These are phyloP conservation scores for Lasioglossum oenotherae DNA, from an alignment of 2,888 invertebrate genomes.

Conservation along the genomic window DNA sequence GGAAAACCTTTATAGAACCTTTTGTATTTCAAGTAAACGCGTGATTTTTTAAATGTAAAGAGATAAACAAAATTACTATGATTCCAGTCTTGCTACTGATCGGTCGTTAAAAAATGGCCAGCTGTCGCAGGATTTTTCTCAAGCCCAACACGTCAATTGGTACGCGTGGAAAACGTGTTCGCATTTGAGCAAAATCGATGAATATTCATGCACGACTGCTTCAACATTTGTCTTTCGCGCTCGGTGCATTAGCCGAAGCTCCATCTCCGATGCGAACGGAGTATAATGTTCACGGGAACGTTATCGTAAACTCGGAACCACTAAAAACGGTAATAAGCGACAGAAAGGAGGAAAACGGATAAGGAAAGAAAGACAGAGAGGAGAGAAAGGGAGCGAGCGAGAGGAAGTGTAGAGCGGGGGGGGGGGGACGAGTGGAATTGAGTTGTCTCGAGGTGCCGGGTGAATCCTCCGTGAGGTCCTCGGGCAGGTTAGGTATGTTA, in stretches of 20 bases:
- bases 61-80: background rate
- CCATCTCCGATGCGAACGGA: constrained; percentile 71
- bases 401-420: background rate
- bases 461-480: constrained; percentile 72
- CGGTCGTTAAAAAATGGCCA: background rate
- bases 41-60: background rate
- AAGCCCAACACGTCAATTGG: background rate
- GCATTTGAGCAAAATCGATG: constrained; percentile 59
- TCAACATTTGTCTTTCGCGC: constrained; percentile 68
- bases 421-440: constrained; percentile 68
- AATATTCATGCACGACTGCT: constrained; percentile 72
- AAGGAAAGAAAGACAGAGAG: constrained; percentile 32
- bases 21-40: background rate
- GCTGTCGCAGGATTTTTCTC: background rate
- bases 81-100: no score
- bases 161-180: background rate
- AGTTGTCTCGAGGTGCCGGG: constrained; percentile 77
- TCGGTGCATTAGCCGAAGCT: constrained; percentile 74
- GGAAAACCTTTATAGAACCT: background rate
- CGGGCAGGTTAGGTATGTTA: constrained; percentile 82
- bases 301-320: constrained; percentile 77
- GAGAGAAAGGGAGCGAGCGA: constrained; percentile 16
- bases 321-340: constrained; percentile 68
- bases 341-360: constrained; percentile 40
- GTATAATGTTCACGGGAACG: constrained; percentile 73